Conservation (phyloP, 1,140 invertebrate species). For the Rhizoglyphus robini region DNA sequence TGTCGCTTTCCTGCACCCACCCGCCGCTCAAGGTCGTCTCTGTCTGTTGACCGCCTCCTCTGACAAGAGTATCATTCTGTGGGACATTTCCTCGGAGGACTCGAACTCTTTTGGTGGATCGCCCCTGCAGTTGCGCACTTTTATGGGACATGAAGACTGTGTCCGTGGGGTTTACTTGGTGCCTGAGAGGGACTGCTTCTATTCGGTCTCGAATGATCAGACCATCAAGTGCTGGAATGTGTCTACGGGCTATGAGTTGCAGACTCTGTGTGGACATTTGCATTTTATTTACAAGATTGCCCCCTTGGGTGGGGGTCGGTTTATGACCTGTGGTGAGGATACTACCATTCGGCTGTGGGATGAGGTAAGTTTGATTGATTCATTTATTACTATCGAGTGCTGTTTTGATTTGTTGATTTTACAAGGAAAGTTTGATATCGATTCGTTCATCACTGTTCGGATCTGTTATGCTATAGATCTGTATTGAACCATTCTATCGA, state of each 20-base stretch:
- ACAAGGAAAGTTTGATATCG: no score
- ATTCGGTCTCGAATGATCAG: neutral
- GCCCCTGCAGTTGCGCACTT: neutral
- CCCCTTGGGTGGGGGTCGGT: neutral
- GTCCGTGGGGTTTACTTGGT: neutral
- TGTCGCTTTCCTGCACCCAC: neutral
- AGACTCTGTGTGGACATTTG: neutral
- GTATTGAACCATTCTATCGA: no score
- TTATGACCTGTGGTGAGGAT: constrained; percentile 5
- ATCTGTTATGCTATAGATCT: no score
- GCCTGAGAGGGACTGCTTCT: neutral
- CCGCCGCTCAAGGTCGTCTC: neutral
- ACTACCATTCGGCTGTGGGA: neutral
- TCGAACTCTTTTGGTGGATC: neutral
- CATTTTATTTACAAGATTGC: constrained; percentile 4
- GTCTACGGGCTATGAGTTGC: neutral
- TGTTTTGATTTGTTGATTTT: no score
- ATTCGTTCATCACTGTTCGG: no score
- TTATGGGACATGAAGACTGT: constrained; percentile 6
- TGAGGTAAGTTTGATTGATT: no score
- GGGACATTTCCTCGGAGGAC: neutral
- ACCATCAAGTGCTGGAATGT: constrained; percentile 1
- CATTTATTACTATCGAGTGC: no score
- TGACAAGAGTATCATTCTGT: neutral
- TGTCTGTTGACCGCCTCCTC: neutral